Evolutionary conservation across 2,888 invertebrate genomes (phyloP), one percentile per base, ranked within the genome.

Genomic region (Rhogogaster chlorosoma): DNA sequence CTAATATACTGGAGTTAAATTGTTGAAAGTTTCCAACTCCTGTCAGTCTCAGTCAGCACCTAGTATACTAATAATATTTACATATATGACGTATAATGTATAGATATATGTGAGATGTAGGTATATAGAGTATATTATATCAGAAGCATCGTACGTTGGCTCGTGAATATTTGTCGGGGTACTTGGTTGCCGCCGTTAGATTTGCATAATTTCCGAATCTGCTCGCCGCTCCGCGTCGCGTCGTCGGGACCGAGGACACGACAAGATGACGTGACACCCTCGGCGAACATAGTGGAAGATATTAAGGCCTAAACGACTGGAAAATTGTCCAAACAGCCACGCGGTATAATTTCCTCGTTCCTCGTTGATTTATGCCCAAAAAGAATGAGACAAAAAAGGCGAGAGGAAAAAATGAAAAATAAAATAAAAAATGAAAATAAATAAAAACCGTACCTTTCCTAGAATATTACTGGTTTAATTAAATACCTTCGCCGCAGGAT

Each of bases 121-220:
- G 64, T 6, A 29, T 6, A 29, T 32, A 67, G 67, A 32, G 26
- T 26, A 7, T 67, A 22, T 22, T 61, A 57, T 32, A 36, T 26
- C 45, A 32, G 32, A 26, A 9, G 53, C 78, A 53, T 18, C 9
- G 78, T 32, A 45, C 83, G 80, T 36, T 61, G 80, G 67, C 83
- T 64, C 84, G 85, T 82, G 87, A 88, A 87, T 90, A 89, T 88
- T 89, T 89, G 86, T 85, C 86, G 86, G 86, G 77, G 53, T 83
- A 49, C 64, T 86, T 83, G 83, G 53, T 85, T 84, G 83, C 64
- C 88, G 87, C 85, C 87, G 88, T 88, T 86, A 88, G 87, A 92
- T 92, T 92, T 92, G 90, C 92, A 92, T 92, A 92, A 92, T 92
- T 92, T 91, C 89, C 89, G 87, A 92, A 91, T 92, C 89, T 88